A percentile compares a stretch with the other conserved stretches of the same genome.
phyloP scores from a whole-genome alignment of 2,888 invertebrate genomes.

The Phyto melanocephala region DNA sequence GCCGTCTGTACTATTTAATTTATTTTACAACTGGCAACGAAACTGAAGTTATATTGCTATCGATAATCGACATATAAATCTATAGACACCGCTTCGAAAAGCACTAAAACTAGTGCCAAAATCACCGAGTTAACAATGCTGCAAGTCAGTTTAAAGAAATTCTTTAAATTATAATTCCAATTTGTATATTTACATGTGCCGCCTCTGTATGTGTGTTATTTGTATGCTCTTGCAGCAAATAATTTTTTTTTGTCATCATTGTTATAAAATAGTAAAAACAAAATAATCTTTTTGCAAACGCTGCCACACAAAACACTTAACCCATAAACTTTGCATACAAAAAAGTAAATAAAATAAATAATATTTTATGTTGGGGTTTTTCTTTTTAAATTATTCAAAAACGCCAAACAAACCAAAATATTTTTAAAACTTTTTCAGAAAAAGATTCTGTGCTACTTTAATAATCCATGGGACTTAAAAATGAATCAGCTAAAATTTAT shows the following conservation, averaged over 20 bases:
- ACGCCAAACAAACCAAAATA: neutral
- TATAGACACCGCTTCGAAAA: too few relatives aligned
- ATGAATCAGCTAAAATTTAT: constrained; percentile 42
- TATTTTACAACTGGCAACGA: too few relatives aligned
- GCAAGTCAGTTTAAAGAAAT: too few relatives aligned
- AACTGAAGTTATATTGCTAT: too few relatives aligned
- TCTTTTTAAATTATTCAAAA: neutral
- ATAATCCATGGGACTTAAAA: constrained; percentile 24
- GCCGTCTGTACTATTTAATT: too few relatives aligned
- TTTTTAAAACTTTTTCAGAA: neutral
- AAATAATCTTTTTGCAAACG: constrained; percentile 49
- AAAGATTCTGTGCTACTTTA: neutral
- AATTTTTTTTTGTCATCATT: constrained; percentile 18
- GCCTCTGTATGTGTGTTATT: too few relatives aligned
- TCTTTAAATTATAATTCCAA: too few relatives aligned
- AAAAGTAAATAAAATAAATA: neutral
- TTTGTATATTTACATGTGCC: too few relatives aligned
- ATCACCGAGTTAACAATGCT: too few relatives aligned
- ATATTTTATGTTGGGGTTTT: neutral
- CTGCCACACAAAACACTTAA: constrained; percentile 42
- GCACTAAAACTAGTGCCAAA: too few relatives aligned
- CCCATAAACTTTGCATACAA: constrained; percentile 25
- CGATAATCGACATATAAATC: too few relatives aligned
- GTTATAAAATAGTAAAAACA: constrained; percentile 46
- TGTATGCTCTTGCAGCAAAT: neutral